Percentiles rank a stretch among this genome's conserved stretches.
Evolutionary conservation across 2,113 vertebrate species (phyloP).

Genomic region (Sebastes fasciatus): DNA sequence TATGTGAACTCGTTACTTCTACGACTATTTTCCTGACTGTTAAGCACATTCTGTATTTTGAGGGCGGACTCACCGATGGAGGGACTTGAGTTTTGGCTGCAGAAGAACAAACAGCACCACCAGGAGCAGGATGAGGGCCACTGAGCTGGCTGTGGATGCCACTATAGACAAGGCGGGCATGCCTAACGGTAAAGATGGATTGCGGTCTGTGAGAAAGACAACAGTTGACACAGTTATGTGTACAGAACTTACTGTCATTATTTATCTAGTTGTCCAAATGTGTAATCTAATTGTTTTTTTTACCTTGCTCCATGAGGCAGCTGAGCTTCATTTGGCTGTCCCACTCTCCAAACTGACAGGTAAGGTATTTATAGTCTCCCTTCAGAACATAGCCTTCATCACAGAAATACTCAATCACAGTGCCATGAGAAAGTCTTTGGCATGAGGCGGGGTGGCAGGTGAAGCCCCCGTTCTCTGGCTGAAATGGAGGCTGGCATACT

Average conservation of each 20-base stretch:
- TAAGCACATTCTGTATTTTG: background rate
- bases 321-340: constrained; percentile 94
- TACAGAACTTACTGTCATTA: background rate
- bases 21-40: background rate
- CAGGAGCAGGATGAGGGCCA: constrained; percentile 94
- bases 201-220: constrained; percentile 83
- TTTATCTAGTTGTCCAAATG: background rate
- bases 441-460: constrained; percentile 95
- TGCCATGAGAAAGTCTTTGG: constrained; percentile 89
- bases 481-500: constrained; percentile 93
- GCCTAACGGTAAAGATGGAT: constrained; percentile 86
- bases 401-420: constrained; percentile 96
- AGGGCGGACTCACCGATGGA: constrained; percentile 90
- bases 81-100: constrained; percentile 97
- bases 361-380: constrained; percentile 97
- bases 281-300: constrained; percentile 28
- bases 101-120: constrained; percentile 96
- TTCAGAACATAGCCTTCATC: constrained; percentile 95
- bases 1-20: background rate
- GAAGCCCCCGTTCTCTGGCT: constrained; percentile 95
- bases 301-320: constrained; percentile 93
- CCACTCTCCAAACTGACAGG: constrained; percentile 96
- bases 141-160: constrained; percentile 95
- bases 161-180: constrained; percentile 95
- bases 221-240: background rate